Conservation (phyloP, 2,888 invertebrate genomes). For the Andrena chrysosceles region DNA sequence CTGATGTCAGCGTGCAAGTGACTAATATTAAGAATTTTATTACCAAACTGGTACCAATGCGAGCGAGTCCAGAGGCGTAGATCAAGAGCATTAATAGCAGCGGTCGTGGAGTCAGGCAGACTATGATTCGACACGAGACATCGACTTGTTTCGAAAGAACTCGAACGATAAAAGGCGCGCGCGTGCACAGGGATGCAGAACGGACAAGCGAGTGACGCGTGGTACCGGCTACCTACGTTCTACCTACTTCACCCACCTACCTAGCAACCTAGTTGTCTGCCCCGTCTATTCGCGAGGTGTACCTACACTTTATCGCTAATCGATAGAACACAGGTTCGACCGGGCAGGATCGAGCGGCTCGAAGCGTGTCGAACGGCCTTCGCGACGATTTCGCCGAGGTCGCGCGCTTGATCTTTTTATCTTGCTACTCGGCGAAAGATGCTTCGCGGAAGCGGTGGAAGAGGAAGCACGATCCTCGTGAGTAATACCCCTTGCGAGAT, state of each 20-base stretch:
- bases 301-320: conserved; percentile 74
- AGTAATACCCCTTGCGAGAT: conserved; percentile 10
- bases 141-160: conserved; percentile 27
- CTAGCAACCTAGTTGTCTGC: conserved; percentile 73
- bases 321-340: conserved; percentile 72
- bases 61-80: neutral
- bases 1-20: too few relatives aligned
- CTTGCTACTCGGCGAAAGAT: conserved; percentile 29
- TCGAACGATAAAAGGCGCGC: conserved; percentile 15
- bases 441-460: conserved; percentile 46
- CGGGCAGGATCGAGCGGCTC: conserved; percentile 63
- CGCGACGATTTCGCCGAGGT: conserved; percentile 80
- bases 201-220: conserved; percentile 52
- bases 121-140: conserved; percentile 1
- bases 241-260: conserved; percentile 73
- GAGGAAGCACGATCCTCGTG: neutral
- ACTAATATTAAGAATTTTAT: too few relatives aligned
- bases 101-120: neutral
- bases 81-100: neutral
- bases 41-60: too few relatives aligned
- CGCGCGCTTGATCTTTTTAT: conserved; percentile 54
- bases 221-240: conserved; percentile 61
- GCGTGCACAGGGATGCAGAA: conserved; percentile 49
- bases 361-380: conserved; percentile 76
- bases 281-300: conserved; percentile 58